Percentiles rank a stretch among this genome's conserved stretches.
These are phyloP conservation scores for Phenganax subtilis DNA, from an alignment of 92 coral and sea anemone genomes.

Conservation along the genomic window DNA sequence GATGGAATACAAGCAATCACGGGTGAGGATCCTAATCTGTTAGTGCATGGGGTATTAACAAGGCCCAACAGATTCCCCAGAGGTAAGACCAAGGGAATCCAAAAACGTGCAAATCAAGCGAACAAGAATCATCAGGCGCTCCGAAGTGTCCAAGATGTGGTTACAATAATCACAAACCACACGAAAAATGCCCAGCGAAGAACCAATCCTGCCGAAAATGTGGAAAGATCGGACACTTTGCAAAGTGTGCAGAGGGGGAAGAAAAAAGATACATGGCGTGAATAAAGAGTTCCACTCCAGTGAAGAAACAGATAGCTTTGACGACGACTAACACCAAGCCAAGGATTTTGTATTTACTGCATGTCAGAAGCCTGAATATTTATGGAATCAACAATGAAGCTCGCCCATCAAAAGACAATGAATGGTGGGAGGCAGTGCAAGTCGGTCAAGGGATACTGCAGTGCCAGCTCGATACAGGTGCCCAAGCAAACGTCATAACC, in stretches of 20 bases:
- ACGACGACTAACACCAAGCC: constrained; percentile 16
- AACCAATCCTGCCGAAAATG: constrained; percentile 40
- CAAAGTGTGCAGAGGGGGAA: constrained; percentile 45
- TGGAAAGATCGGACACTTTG: constrained; percentile 46
- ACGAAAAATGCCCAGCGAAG: constrained; percentile 48
- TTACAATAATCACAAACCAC: constrained; percentile 39
- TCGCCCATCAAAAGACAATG: constrained; percentile 10
- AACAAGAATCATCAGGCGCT: not conserved
- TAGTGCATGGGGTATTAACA: no score
- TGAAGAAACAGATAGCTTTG: constrained; percentile 7
- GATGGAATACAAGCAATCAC: constrained; percentile 47
- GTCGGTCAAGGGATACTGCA: constrained; percentile 41
- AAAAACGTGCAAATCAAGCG: not conserved
- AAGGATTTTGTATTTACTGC: constrained; percentile 34
- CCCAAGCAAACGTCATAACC: constrained; percentile 49
- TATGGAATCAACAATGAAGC: not conserved
- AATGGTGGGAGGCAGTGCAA: constrained; percentile 48
- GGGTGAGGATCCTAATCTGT: constrained; percentile 44
- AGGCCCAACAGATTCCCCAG: constrained; percentile 13
- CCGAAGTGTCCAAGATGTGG: constrained; percentile 39
- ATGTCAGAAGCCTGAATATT: constrained; percentile 23
- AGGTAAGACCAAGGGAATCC: not conserved
- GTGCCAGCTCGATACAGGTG: constrained; percentile 49
- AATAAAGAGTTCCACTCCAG: constrained; percentile 9
- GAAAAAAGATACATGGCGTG: no score